phyloP scores from a whole-genome alignment of 1,140 invertebrate species.

The Aphis gossypii region DNA sequence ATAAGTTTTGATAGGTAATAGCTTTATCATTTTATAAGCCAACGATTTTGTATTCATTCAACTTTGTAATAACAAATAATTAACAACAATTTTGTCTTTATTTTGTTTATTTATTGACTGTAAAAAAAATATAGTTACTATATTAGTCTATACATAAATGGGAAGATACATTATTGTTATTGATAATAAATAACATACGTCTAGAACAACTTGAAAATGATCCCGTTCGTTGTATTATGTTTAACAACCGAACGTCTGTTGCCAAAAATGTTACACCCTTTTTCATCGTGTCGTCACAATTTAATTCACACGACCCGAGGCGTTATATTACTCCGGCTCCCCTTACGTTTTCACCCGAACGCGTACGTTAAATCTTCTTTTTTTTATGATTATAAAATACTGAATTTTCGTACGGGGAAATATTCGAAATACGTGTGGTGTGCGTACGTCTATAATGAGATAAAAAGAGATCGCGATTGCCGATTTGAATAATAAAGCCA shows the following conservation, averaged over 20 bases:
- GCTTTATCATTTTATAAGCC: neutral
- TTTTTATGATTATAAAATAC: conserved; percentile 43
- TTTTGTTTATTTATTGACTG: neutral
- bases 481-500: conserved; percentile 38
- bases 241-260: conserved; percentile 33
- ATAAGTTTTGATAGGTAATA: neutral
- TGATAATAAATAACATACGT: neutral
- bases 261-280: conserved; percentile 42
- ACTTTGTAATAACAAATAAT: neutral
- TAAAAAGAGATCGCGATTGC: conserved; percentile 27
- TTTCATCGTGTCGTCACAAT: conserved; percentile 26
- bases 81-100: neutral
- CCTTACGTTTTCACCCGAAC: conserved; percentile 33
- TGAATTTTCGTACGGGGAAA: conserved; percentile 13
- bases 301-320: conserved; percentile 48
- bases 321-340: conserved; percentile 25
- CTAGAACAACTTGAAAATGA: neutral
- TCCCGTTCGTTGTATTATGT: neutral
- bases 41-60: neutral
- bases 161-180: neutral
- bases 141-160: neutral
- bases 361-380: conserved; percentile 32
- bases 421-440: conserved; percentile 23
- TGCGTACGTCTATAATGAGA: conserved; percentile 17
- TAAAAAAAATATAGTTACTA: neutral